These are phyloP conservation scores for Lepidurus couesii DNA, from an alignment of 1,140 invertebrate genomes.

Conservation along the genomic window DNA sequence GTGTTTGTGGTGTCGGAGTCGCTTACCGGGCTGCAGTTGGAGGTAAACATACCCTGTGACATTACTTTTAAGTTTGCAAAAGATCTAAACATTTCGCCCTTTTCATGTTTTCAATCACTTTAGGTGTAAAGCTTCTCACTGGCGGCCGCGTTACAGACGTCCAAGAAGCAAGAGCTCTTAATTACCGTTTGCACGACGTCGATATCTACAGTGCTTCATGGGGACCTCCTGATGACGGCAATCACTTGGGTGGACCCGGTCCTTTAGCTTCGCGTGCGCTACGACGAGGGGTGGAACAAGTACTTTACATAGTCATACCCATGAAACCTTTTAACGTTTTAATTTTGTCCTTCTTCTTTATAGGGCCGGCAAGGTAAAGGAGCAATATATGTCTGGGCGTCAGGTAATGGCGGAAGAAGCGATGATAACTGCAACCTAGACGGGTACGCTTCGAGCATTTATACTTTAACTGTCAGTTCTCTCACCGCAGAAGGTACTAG, in stretches of 20 bases:
- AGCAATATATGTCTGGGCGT: constrained; percentile 85
- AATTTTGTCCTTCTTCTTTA: background rate
- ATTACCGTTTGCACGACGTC: constrained; percentile 40
- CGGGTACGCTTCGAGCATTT: constrained; percentile 78
- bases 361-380: constrained; percentile 78
- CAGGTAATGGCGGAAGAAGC: constrained; percentile 79
- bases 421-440: constrained; percentile 87
- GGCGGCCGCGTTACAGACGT: constrained; percentile 46
- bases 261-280: constrained; percentile 42
- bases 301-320: constrained; percentile 36
- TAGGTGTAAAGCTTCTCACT: constrained; percentile 45
- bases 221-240: constrained; percentile 43
- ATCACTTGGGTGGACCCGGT: constrained; percentile 44
- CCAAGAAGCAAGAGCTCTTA: constrained; percentile 40
- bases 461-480: constrained; percentile 72
- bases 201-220: constrained; percentile 49
- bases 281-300: constrained; percentile 42
- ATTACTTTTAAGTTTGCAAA: too few species aligned
- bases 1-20: constrained; percentile 43
- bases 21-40: constrained; percentile 43
- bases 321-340: background rate
- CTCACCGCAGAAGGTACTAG: constrained; percentile 26
- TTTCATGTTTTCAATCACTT: constrained; percentile 20
- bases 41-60: constrained; percentile 35
- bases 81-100: too few species aligned